phyloP scores from a whole-genome alignment of 2,797 vertebrate species.

The Chlorospingus semifuscus region DNA sequence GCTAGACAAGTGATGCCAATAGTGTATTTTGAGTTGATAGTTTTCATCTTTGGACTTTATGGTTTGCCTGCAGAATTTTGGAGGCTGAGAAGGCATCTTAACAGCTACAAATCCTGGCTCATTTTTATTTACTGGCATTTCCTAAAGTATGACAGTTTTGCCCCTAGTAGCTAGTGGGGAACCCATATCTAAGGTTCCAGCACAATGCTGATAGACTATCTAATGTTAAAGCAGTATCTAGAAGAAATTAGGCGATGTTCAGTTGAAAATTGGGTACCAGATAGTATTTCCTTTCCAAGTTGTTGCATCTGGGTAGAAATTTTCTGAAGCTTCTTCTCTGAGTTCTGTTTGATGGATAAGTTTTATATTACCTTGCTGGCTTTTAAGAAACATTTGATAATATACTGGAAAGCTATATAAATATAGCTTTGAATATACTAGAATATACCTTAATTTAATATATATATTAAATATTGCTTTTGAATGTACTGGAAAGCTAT shows the following conservation, averaged over 20 bases:
- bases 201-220: background rate
- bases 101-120: background rate
- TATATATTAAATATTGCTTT: no score
- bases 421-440: no score
- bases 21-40: background rate
- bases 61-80: background rate
- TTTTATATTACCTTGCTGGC: background rate
- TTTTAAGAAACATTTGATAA: background rate
- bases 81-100: background rate
- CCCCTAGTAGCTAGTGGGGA: background rate
- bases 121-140: background rate
- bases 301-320: background rate
- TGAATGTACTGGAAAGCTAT: background rate
- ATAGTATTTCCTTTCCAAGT: background rate
- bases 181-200: background rate
- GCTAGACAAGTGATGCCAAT: background rate
- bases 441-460: no score
- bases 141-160: background rate
- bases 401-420: background rate
- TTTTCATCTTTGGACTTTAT: background rate
- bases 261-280: background rate
- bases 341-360: background rate
- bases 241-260: background rate
- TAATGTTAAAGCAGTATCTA: background rate
- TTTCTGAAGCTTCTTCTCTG: background rate